Percentiles rank a stretch among this genome's conserved stretches.
Evolutionary conservation across 2,888 invertebrate species (phyloP).

Genomic region (Gonocerus acuteangulatus): DNA sequence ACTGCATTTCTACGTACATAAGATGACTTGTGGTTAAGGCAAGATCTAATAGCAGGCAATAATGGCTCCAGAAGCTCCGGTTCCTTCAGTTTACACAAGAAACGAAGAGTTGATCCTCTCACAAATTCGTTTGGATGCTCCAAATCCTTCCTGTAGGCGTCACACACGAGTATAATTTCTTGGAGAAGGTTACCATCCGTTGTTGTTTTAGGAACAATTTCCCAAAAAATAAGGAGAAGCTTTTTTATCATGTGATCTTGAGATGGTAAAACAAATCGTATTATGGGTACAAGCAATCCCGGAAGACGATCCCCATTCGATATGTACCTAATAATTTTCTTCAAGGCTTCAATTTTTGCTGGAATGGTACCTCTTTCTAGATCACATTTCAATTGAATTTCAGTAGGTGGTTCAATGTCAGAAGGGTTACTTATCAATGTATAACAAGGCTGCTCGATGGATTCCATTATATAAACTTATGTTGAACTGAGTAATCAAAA

Average conservation of each 20-base stretch:
- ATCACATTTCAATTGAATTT: conserved; percentile 89
- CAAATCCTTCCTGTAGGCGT: conserved; percentile 96
- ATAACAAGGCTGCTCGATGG: conserved; percentile 85
- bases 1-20: conserved; percentile 97
- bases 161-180: conserved; percentile 99
- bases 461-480: conserved; percentile 37
- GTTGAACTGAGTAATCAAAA: no score
- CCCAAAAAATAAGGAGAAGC: conserved; percentile 94
- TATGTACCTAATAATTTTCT: conserved; percentile 90
- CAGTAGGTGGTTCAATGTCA: conserved; percentile 89
- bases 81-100: conserved; percentile 95
- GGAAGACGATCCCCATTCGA: conserved; percentile 86
- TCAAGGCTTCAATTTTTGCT: conserved; percentile 87
- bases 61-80: conserved; percentile 94
- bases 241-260: conserved; percentile 97
- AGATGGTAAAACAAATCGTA: conserved; percentile 81
- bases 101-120: conserved; percentile 88
- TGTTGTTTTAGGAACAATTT: conserved; percentile 96
- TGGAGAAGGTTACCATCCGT: conserved; percentile 86
- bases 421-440: conserved; percentile 89
- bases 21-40: conserved; percentile 93
- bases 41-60: conserved; percentile 93
- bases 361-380: conserved; percentile 90
- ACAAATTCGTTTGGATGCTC: conserved; percentile 99
- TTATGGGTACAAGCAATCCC: conserved; percentile 92